phyloP scores from a whole-genome alignment of 2,113 vertebrate genomes.

The Galemys pyrenaicus region DNA sequence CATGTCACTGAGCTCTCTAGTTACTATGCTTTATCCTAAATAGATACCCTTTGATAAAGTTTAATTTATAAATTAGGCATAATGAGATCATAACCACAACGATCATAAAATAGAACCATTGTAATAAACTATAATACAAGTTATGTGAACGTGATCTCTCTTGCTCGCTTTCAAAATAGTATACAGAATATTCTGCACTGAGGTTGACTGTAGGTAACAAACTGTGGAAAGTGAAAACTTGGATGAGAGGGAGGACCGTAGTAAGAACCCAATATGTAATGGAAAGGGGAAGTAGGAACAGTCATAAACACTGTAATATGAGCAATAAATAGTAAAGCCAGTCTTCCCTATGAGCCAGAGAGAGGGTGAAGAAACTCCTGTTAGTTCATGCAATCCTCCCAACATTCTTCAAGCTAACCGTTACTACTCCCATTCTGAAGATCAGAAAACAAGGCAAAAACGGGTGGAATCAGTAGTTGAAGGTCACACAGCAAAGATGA shows the following conservation, averaged over 20 bases:
- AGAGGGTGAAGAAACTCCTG: rapidly evolving
- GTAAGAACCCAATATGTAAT: rapidly evolving
- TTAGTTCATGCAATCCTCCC: not conserved
- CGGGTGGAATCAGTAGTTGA: not conserved
- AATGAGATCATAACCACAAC: not conserved
- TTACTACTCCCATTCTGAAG: not conserved
- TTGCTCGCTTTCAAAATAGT: not conserved
- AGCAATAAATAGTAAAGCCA: not conserved
- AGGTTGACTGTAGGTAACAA: not conserved
- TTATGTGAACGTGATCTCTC: not conserved
- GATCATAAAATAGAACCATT: not conserved
- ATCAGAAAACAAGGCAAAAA: not conserved
- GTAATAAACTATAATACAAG: not conserved
- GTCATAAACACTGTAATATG: rapidly evolving
- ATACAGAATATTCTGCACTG: not conserved
- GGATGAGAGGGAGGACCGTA: not conserved
- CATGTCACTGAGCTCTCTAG: not conserved
- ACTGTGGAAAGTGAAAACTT: not conserved
- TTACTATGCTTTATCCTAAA: not conserved
- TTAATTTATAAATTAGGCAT: not conserved
- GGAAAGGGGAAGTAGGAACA: not conserved
- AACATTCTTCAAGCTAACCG: rapidly evolving
- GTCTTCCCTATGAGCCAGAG: not conserved
- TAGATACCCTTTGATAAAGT: not conserved
- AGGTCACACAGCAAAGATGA: not conserved